phyloP scores from a whole-genome alignment of 2,113 vertebrate genomes.

The Hydrolagus affinis region DNA sequence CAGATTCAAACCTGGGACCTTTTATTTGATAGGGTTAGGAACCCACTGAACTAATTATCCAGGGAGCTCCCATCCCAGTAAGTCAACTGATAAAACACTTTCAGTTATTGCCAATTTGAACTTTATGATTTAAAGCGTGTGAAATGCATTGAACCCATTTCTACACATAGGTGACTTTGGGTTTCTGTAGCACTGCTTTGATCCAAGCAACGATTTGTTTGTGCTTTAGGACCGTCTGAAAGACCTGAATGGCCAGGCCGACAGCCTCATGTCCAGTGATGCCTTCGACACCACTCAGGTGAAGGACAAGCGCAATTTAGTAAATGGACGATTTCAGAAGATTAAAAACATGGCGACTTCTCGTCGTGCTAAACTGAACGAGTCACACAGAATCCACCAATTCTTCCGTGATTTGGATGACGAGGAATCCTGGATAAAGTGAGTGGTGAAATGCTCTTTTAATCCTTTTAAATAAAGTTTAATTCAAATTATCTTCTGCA shows the following conservation, averaged over 20 bases:
- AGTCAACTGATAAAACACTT: too few species aligned
- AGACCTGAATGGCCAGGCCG: conserved; percentile 91
- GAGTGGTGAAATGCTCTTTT: conserved; percentile 37
- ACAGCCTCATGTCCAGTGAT: conserved; percentile 89
- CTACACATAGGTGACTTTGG: neutral
- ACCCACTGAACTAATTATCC: too few species aligned
- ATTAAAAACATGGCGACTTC: conserved; percentile 84
- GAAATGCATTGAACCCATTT: too few species aligned
- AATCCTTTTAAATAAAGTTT: too few species aligned
- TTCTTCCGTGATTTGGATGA: conserved; percentile 98
- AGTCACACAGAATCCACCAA: conserved; percentile 94
- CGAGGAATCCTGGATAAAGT: conserved; percentile 98
- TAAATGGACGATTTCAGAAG: conserved; percentile 80
- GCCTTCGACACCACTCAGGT: conserved; percentile 92
- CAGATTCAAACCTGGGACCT: too few species aligned
- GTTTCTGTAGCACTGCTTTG: neutral
- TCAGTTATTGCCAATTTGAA: too few species aligned
- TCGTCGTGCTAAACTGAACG: conserved; percentile 76
- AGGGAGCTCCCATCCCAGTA: too few species aligned
- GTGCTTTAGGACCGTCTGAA: conserved; percentile 79
- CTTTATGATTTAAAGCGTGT: too few species aligned
- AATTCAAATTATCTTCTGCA: too few species aligned
- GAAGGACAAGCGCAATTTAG: conserved; percentile 83
- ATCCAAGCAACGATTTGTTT: neutral
- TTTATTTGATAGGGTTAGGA: too few species aligned